Percentiles rank a stretch among this genome's conserved stretches.
Conservation (phyloP, 2,113 vertebrate species). For the Ceratotherium simum region DNA sequence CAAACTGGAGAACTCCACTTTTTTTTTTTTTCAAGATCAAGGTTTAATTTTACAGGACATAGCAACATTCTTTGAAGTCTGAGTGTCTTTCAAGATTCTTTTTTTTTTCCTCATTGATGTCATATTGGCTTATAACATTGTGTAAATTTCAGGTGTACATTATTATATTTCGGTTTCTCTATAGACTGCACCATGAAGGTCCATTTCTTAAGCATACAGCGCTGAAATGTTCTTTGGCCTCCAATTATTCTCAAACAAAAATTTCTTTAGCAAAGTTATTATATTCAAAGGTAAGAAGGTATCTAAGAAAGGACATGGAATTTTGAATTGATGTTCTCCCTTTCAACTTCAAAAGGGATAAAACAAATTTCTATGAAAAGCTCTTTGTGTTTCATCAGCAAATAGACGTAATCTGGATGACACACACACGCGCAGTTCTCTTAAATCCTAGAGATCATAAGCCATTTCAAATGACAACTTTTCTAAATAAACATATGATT, state of each 20-base stretch:
- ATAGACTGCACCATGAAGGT: too few relatives aligned
- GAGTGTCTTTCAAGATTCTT: too few relatives aligned
- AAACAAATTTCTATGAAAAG: not conserved
- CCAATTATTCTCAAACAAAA: conserved; percentile 61
- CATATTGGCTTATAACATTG: too few relatives aligned
- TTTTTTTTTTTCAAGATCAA: not conserved
- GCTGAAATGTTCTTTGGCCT: not conserved
- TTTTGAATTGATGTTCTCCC: conserved; percentile 45
- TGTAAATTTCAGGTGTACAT: too few relatives aligned
- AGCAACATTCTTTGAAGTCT: too few relatives aligned
- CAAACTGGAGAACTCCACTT: not conserved
- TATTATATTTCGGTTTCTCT: too few relatives aligned
- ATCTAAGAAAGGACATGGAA: conserved; percentile 47
- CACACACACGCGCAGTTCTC: not conserved
- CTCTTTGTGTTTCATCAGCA: not conserved
- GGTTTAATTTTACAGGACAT: too few relatives aligned
- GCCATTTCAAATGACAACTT: not conserved
- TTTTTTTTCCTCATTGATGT: too few relatives aligned
- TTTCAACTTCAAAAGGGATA: not conserved
- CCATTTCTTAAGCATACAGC: not conserved
- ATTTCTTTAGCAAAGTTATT: conserved; percentile 79
- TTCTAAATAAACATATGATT: conserved; percentile 43
- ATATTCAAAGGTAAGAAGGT: not conserved
- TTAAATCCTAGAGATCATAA: conserved; percentile 16
- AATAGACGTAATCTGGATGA: not conserved